Evolutionary conservation across 1,140 invertebrate genomes (phyloP).

Genomic region (Spodoptera frugiperda): DNA sequence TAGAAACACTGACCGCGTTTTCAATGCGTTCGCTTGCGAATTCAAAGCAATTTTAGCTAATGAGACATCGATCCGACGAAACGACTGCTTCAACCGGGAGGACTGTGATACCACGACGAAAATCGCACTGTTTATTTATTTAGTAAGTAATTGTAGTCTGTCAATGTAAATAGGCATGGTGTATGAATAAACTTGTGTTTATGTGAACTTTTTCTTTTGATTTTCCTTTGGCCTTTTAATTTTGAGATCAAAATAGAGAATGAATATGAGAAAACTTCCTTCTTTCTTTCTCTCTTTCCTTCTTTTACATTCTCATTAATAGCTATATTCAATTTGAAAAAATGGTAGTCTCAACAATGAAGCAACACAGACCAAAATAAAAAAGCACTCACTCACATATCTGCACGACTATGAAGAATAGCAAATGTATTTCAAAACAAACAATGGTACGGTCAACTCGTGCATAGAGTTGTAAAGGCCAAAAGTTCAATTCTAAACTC

Average conservation of each 20-base stretch:
- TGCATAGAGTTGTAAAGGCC: neutral
- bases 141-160: conserved; percentile 65
- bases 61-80: conserved; percentile 22
- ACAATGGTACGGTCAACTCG: neutral
- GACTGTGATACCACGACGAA: conserved; percentile 76
- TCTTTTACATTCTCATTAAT: too few species aligned
- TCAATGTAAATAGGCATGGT: conserved; percentile 72
- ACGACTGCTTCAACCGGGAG: conserved; percentile 51
- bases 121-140: conserved; percentile 68
- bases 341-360: neutral
- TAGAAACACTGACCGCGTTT: conserved; percentile 16
- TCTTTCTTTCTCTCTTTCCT: neutral
- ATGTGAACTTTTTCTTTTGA: conserved; percentile 16
- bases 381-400: too few species aligned
- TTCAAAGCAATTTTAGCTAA: conserved; percentile 41
- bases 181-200: conserved; percentile 66
- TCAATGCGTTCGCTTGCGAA: conserved; percentile 35
- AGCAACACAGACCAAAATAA: too few species aligned
- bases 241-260: too few species aligned
- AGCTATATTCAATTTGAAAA: neutral
- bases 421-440: neutral
- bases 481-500: neutral
- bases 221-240: conserved; percentile 35
- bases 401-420: neutral
- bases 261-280: neutral